Conservation (phyloP, 2,113 vertebrate species). For the Climacteris rufus region DNA sequence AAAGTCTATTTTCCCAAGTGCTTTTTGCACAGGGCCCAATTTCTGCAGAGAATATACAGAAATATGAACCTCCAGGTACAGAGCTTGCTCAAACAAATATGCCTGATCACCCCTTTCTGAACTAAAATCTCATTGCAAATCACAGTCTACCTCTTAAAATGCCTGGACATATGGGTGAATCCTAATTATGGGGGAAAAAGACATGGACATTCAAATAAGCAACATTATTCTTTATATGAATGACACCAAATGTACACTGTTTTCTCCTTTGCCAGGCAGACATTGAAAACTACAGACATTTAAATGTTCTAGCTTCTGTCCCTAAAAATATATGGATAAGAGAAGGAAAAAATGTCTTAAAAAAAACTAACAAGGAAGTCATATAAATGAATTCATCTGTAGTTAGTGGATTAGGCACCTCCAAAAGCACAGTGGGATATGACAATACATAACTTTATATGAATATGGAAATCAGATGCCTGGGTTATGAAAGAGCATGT, state of each 20-base stretch:
- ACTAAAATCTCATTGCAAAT: not conserved
- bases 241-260: not conserved
- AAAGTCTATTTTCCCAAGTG: not conserved
- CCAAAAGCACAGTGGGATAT: not conserved
- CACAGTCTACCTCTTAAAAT: not conserved
- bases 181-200: not conserved
- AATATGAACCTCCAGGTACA: not conserved
- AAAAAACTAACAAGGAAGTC: not conserved
- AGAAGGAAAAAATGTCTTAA: not conserved
- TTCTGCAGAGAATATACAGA: not conserved
- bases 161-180: not conserved
- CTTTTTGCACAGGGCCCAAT: not conserved
- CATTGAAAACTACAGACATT: not conserved
- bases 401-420: not conserved
- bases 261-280: not conserved
- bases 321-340: not conserved
- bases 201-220: not conserved
- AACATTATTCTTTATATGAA: not conserved
- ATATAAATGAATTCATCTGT: not conserved
- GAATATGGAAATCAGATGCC: not conserved
- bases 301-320: not conserved
- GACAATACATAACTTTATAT: not conserved
- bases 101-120: not conserved
- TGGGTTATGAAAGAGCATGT: not conserved
- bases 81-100: not conserved